Evolutionary conservation across 2,797 vertebrate species (phyloP).

Genomic region (Etheostoma nigrum): DNA sequence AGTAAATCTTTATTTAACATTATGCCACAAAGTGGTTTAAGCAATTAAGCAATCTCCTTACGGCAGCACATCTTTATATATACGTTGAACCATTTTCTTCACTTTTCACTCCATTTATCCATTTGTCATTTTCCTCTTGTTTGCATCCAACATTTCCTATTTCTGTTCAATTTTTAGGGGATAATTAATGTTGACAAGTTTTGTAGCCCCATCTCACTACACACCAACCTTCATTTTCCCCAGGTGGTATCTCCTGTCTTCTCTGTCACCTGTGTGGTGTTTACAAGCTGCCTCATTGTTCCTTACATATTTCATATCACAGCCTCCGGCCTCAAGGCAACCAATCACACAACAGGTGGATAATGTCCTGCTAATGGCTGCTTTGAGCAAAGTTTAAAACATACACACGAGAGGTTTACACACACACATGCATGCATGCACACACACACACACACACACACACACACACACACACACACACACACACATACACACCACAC

Average conservation of each 20-base stretch:
- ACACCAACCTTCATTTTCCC: conserved; percentile 21
- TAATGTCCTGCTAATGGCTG: conserved; percentile 91
- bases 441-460: conserved; percentile 27
- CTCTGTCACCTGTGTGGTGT: conserved; percentile 72
- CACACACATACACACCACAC: conserved; percentile 47
- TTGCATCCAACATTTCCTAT: conserved; percentile 21
- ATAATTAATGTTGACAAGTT: conserved; percentile 65
- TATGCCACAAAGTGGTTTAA: not conserved
- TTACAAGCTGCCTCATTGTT: conserved; percentile 88
- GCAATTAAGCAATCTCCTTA: not conserved
- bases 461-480: conserved; percentile 41
- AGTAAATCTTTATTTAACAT: not conserved
- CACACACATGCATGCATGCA: conserved; percentile 25
- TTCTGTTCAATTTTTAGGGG: conserved; percentile 36
- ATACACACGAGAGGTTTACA: conserved; percentile 29
- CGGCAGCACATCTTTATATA: not conserved
- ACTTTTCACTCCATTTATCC: conserved; percentile 16
- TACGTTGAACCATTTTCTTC: not conserved
- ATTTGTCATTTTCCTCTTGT: conserved; percentile 31
- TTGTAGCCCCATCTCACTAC: not conserved
- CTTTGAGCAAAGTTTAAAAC: conserved; percentile 57
- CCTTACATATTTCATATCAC: conserved; percentile 92
- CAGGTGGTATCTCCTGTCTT: conserved; percentile 54
- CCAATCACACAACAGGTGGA: conserved; percentile 90
- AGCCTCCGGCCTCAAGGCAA: conserved; percentile 74